These are phyloP conservation scores for Schrankia costaestrigalis DNA, from an alignment of 2,888 invertebrate genomes.

Conservation along the genomic window DNA sequence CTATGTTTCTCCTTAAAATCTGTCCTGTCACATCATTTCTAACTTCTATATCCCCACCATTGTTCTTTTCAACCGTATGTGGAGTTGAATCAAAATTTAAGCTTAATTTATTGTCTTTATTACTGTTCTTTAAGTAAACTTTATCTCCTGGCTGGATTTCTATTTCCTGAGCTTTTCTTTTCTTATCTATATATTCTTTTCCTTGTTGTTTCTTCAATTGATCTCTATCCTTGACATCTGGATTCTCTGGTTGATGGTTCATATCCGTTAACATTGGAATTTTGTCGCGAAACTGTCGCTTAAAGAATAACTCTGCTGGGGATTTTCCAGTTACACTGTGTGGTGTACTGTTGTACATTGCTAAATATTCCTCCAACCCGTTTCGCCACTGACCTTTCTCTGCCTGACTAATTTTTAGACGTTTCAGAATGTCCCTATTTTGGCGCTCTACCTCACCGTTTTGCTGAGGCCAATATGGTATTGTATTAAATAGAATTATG, in stretches of 20 bases:
- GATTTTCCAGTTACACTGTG: conserved; percentile 34
- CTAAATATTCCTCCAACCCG: conserved; percentile 20
- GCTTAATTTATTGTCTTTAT: conserved; percentile 12
- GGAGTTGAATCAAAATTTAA: conserved; percentile 7
- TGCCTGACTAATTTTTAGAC: conserved; percentile 15
- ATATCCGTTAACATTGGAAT: conserved; percentile 11
- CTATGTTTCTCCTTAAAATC: neutral
- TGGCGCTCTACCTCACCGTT: conserved; percentile 32
- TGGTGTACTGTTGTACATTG: conserved; percentile 30
- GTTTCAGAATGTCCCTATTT: conserved; percentile 25
- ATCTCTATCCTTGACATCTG: conserved; percentile 22
- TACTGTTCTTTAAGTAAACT: conserved; percentile 15
- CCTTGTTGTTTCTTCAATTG: conserved; percentile 20
- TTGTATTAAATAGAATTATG: conserved; percentile 18
- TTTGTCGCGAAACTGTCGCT: conserved; percentile 28
- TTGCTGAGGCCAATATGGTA: conserved; percentile 32
- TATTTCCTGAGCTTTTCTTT: conserved; percentile 8
- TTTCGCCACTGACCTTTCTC: conserved; percentile 16
- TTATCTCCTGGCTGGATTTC: conserved; percentile 14
- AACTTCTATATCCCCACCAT: conserved; percentile 11
- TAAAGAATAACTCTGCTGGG: conserved; percentile 27
- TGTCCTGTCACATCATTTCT: conserved; percentile 6
- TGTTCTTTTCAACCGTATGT: conserved; percentile 11
- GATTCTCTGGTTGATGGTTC: conserved; percentile 5
- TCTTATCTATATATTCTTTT: conserved; percentile 13